Conservation (phyloP, 2,797 vertebrate genomes). For the Notamacropus eugenii region DNA sequence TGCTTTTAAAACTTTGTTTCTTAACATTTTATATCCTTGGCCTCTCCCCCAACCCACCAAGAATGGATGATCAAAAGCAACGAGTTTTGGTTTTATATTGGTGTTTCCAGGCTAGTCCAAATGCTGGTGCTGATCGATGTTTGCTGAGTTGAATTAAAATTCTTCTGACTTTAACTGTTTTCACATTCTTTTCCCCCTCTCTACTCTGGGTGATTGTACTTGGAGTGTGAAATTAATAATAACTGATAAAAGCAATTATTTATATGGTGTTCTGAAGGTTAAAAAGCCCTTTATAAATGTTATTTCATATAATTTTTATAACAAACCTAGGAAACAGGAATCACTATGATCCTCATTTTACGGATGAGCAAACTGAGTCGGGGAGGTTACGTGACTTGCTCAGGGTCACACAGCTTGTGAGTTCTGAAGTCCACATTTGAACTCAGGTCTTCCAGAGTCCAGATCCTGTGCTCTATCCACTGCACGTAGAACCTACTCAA, state of each 20-base stretch:
- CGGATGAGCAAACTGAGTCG: neutral
- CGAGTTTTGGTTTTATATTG: neutral
- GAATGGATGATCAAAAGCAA: neutral
- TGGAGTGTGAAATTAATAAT: neutral
- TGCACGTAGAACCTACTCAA: too few relatives aligned
- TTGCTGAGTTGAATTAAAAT: neutral
- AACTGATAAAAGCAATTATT: neutral
- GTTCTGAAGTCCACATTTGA: neutral
- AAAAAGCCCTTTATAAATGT: neutral
- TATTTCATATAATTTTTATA: neutral
- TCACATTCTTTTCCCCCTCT: neutral
- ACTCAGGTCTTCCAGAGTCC: neutral
- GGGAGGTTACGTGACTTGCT: neutral
- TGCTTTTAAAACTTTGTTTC: neutral
- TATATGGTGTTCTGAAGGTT: neutral
- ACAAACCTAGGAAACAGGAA: neutral
- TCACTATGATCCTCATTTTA: neutral
- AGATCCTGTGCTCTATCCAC: neutral
- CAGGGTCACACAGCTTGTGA: neutral
- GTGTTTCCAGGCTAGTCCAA: neutral
- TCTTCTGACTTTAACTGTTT: neutral
- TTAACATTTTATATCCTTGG: neutral
- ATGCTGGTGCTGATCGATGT: neutral
- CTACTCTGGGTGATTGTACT: neutral
- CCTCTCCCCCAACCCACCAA: rapidly evolving